Evolutionary conservation across 2,888 invertebrate species (phyloP).

Genomic region (Orthonevra nobilis): DNA sequence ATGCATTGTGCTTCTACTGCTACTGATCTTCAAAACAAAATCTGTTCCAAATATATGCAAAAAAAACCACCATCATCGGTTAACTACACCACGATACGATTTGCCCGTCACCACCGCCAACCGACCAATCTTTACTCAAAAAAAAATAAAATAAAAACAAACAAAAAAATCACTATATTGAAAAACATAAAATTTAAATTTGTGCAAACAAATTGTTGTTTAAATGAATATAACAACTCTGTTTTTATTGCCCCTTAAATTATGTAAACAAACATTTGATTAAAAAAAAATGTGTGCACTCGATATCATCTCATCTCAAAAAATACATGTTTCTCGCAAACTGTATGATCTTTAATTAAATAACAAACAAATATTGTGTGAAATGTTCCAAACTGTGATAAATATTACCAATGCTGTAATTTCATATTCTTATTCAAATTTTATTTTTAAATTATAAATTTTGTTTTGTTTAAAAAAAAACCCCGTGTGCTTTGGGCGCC

Average conservation of each 20-base stretch:
- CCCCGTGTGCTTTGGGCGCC: conserved; percentile 50
- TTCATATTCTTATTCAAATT: conserved; percentile 40
- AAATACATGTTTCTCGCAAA: conserved; percentile 58
- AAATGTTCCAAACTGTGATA: conserved; percentile 55
- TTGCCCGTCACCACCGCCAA: conserved; percentile 65
- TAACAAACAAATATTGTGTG: conserved; percentile 65
- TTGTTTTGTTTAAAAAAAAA: conserved; percentile 16
- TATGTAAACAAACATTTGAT: conserved; percentile 8
- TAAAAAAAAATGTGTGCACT: conserved; percentile 28
- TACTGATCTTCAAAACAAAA: conserved; percentile 57
- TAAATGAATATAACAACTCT: conserved; percentile 47
- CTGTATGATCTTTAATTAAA: conserved; percentile 32
- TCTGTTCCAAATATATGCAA: conserved; percentile 61
- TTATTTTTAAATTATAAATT: conserved; percentile 49
- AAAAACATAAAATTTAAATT: conserved; percentile 35
- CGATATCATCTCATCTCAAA: no score
- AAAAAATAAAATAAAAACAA: not conserved
- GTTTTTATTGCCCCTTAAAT: conserved; percentile 43
- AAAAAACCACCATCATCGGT: conserved; percentile 53
- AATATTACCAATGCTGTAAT: conserved; percentile 27
- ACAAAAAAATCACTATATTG: not conserved
- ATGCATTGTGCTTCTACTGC: conserved; percentile 55
- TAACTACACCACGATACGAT: conserved; percentile 66
- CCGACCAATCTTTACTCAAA: conserved; percentile 61
- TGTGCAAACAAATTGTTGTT: conserved; percentile 57